Conservation (phyloP, 2,797 vertebrate genomes). For the Hypotaenidia philippensis region DNA sequence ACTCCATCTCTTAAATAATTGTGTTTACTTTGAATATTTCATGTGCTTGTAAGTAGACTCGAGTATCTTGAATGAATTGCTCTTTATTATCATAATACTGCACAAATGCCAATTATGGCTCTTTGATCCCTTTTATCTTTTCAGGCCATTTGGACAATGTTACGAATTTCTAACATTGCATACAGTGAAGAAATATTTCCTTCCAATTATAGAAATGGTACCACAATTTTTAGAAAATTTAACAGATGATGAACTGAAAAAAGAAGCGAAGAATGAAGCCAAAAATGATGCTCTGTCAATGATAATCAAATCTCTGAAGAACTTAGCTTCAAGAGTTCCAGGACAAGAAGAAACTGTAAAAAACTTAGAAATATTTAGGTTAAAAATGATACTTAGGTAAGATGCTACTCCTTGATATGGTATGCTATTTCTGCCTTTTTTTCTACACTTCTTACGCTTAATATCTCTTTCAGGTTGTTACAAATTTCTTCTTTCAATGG, state of each 20-base stretch:
- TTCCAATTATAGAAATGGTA: constrained; percentile 99
- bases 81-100: background rate
- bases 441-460: constrained; percentile 27
- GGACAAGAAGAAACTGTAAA: constrained; percentile 99
- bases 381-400: constrained; percentile 99
- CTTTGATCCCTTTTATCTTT: constrained; percentile 7
- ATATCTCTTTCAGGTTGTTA: constrained; percentile 90
- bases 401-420: constrained; percentile 47
- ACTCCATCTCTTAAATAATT: background rate
- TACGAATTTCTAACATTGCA: constrained; percentile 99
- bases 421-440: background rate
- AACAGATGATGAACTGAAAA: constrained; percentile 99
- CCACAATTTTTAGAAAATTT: constrained; percentile 99
- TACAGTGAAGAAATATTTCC: constrained; percentile 99
- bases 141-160: constrained; percentile 99
- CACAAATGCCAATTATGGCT: background rate
- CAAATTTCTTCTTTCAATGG: constrained; percentile 99
- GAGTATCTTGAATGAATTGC: background rate
- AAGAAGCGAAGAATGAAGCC: constrained; percentile 99
- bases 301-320: constrained; percentile 99
- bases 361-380: constrained; percentile 99
- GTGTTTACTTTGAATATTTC: background rate
- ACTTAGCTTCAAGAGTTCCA: constrained; percentile 97
- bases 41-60: background rate
- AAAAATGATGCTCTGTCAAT: constrained; percentile 99